A percentile compares a stretch with the other conserved stretches of the same genome.
Evolutionary conservation across 1,140 invertebrate species (phyloP).

Genomic region (Zelostemma sp.): DNA sequence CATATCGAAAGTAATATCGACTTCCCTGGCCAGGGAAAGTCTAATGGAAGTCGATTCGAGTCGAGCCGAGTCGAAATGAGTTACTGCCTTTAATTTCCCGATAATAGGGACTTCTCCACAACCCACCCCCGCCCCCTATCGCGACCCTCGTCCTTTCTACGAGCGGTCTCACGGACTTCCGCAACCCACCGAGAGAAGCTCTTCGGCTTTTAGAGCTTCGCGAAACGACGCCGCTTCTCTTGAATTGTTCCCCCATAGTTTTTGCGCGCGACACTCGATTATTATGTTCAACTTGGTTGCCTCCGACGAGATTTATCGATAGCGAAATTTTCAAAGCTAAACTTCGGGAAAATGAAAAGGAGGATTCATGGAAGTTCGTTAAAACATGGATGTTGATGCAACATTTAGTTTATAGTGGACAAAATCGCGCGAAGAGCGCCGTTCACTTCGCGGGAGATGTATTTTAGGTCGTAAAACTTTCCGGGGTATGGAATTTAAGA

Average conservation of each 20-base stretch:
- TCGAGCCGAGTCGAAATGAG: constrained; percentile 55
- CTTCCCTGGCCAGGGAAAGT: constrained; percentile 62
- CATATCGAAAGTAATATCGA: constrained; percentile 69
- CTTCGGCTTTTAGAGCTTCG: constrained; percentile 21
- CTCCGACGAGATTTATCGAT: background rate
- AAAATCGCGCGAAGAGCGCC: constrained; percentile 28
- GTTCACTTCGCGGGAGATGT: constrained; percentile 34
- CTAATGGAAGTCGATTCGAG: constrained; percentile 63
- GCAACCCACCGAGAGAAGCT: constrained; percentile 14
- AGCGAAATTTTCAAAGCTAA: too few species aligned
- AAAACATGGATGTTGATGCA: background rate
- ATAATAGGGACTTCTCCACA: constrained; percentile 61
- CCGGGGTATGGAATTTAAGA: constrained; percentile 46
- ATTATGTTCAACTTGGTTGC: background rate
- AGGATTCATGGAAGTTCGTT: too few species aligned
- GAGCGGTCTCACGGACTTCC: constrained; percentile 17
- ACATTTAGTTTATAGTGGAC: constrained; percentile 9
- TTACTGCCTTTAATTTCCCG: constrained; percentile 68
- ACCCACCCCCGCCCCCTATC: too few species aligned
- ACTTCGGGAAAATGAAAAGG: too few species aligned
- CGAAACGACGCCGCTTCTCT: constrained; percentile 18
- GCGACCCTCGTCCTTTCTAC: constrained; percentile 39
- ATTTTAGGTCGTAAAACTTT: constrained; percentile 45
- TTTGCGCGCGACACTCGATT: constrained; percentile 36
- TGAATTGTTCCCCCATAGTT: constrained; percentile 59